phyloP scores from a whole-genome alignment of 2,113 vertebrate species.

The Coregonus clupeaformis region DNA sequence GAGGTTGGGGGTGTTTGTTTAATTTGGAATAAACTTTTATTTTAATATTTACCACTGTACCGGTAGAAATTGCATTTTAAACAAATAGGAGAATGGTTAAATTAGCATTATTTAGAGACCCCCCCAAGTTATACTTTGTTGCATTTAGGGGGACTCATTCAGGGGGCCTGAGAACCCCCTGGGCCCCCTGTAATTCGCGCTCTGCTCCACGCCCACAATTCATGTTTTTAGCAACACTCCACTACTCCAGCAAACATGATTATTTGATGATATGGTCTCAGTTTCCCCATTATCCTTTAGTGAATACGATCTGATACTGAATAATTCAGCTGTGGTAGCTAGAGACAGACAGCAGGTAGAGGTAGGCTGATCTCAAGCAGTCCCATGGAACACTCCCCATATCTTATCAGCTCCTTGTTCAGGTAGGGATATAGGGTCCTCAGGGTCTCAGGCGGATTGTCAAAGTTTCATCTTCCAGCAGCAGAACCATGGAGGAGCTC shows the following conservation, averaged over 20 bases:
- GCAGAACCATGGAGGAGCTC: constrained; percentile 80
- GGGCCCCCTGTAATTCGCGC: too few relatives aligned
- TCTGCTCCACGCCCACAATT: not conserved
- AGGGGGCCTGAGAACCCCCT: too few relatives aligned
- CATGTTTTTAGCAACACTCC: constrained; percentile 12
- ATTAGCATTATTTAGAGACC: too few relatives aligned
- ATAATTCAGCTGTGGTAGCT: constrained; percentile 60
- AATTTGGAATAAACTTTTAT: too few relatives aligned
- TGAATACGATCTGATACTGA: constrained; percentile 34
- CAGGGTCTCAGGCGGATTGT: constrained; percentile 21
- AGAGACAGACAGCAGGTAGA: constrained; percentile 53
- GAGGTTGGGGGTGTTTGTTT: too few relatives aligned
- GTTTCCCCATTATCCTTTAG: constrained; percentile 55
- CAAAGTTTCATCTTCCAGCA: not conserved
- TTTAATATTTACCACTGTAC: too few relatives aligned
- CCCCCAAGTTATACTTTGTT: too few relatives aligned
- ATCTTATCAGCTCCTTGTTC: not conserved
- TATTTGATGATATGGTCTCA: constrained; percentile 73
- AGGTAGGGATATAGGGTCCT: not conserved
- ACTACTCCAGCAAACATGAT: constrained; percentile 67
- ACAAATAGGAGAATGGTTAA: too few relatives aligned
- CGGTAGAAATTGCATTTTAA: too few relatives aligned
- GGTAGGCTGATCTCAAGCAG: constrained; percentile 12
- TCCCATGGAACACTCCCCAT: not conserved
- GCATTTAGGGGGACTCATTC: too few relatives aligned